Evolutionary conservation across 2,113 vertebrate genomes (phyloP).

Genomic region (Ctenodactylus gundi): DNA sequence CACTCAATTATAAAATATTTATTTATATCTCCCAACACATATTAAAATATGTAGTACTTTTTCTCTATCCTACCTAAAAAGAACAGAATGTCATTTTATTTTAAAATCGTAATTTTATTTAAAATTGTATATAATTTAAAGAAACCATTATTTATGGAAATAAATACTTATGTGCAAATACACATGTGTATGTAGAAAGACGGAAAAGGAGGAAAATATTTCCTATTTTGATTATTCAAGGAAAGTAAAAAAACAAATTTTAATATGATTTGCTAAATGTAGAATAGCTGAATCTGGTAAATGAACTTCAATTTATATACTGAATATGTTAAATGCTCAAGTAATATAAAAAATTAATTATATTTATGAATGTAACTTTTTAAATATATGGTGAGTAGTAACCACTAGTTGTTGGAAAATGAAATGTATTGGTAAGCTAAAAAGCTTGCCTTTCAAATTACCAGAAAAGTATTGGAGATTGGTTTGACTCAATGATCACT

Average conservation of each 20-base stretch:
- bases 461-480: neutral
- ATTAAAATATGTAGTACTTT: neutral
- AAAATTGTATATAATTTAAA: neutral
- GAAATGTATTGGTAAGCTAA: neutral
- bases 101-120: neutral
- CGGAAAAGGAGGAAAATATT: neutral
- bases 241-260: neutral
- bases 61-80: neutral
- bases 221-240: neutral
- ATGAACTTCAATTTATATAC: neutral
- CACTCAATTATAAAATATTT: neutral
- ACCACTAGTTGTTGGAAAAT: neutral
- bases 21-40: neutral
- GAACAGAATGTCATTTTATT: neutral
- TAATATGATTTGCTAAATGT: neutral
- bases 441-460: neutral
- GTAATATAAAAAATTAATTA: neutral
- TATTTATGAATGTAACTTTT: neutral
- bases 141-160: neutral
- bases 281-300: slow-evolving; percentile 7
- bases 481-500: neutral
- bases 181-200: neutral
- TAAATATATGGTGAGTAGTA: neutral
- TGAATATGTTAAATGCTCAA: neutral
- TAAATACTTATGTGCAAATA: neutral